phyloP scores from a whole-genome alignment of 2,888 invertebrate genomes.

The Bedellia somnulentella region DNA sequence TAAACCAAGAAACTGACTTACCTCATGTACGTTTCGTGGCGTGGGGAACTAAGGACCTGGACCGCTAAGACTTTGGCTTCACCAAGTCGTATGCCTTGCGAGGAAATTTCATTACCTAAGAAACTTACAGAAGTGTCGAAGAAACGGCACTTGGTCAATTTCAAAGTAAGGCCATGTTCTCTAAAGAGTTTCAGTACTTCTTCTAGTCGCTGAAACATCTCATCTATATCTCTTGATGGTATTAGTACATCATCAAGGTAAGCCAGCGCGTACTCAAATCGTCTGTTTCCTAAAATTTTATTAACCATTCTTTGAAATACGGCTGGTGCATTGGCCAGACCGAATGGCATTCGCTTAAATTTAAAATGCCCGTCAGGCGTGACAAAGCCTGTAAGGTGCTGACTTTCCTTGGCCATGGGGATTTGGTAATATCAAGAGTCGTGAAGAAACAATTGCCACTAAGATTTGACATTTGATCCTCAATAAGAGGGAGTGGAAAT shows the following conservation, averaged over 20 bases:
- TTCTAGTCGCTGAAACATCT: slow-evolving; percentile 5
- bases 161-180: slow-evolving; percentile 11
- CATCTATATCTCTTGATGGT: slow-evolving; percentile 5
- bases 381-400: not conserved
- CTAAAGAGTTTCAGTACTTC: slow-evolving; percentile 13
- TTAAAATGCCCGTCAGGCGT: slow-evolving; percentile 20
- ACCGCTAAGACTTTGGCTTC: slow-evolving; percentile 12
- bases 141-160: slow-evolving; percentile 12
- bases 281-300: slow-evolving; percentile 4
- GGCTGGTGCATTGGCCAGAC: slow-evolving; percentile 12
- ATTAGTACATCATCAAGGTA: slow-evolving; percentile 9
- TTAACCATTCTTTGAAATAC: slow-evolving; percentile 7
- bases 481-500: slow-evolving; percentile 5
- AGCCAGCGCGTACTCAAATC: slow-evolving; percentile 4
- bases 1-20: slow-evolving; percentile 16
- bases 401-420: slow-evolving; percentile 1
- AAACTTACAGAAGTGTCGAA: slow-evolving; percentile 10
- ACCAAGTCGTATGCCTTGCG: slow-evolving; percentile 11
- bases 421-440: slow-evolving; percentile 3
- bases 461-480: slow-evolving; percentile 7
- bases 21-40: slow-evolving; percentile 12
- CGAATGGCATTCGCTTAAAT: slow-evolving; percentile 21
- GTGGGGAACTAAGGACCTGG: slow-evolving; percentile 10
- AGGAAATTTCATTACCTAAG: slow-evolving; percentile 13
- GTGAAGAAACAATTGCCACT: slow-evolving; percentile 1